Base-by-base conservation (phyloP, 1,140 invertebrate genomes). In the Apis mellifera region DNA sequence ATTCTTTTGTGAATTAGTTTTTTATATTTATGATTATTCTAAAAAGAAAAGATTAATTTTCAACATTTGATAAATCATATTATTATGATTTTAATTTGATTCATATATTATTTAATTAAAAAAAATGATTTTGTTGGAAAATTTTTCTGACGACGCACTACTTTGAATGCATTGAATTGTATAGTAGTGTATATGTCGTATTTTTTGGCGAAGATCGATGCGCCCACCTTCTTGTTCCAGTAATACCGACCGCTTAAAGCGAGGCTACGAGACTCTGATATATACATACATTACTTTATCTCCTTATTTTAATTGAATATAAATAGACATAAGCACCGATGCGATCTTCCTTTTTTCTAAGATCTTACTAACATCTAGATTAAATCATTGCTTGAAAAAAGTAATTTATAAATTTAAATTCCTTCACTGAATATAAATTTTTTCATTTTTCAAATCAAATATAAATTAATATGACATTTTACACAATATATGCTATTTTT, bases 151-250 rank as follows among this genome's bases (percentile, higher is more conserved):
- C 55, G 52, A 55, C 15, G 8, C 23, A 23, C 71, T 66, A 59
- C 52, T 55, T 62, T 23, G 73, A 54, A 82, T 76, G 69, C 65
- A 71, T 78, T 71, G 66, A 78, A 82, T 82, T 50, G 59, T 54
- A 64, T 12, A 70, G 60, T 48, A 68, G 21, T 59, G 66, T 76
- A 62, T 82, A 69, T 60, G 71, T 65, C 78, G 66, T 48, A 60
- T 74, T 84, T 84, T 84, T 84, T 75, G 79, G 72, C 42, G 66
- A 77, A 84, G 83, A 84, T 84, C 83, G 83, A 84, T 84, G 79
- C 83, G 73, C 71, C 79, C 68, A 84, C 83, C 79, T 82, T 84
- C 79, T 82, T 50, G 79, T 84, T 84, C 68, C 78, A 82, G 83
- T 84, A 77, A 77, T 83, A 84, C 78, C 78, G 70, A 75, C 71